phyloP scores from a whole-genome alignment of 1,140 invertebrate species.

The Pseudobourletiella spinata region DNA sequence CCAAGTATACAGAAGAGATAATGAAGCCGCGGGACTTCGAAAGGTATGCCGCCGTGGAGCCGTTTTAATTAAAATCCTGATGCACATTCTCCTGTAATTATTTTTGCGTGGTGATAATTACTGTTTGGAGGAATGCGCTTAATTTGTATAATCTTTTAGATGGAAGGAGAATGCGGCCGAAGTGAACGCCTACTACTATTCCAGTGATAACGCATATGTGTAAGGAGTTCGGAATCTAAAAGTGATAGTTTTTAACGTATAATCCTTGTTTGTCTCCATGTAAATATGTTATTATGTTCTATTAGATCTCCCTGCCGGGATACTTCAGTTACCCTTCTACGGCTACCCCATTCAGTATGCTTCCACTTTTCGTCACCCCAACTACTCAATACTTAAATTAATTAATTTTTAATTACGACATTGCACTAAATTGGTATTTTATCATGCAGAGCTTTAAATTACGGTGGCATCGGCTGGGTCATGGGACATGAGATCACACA shows the following conservation, averaged over 20 bases:
- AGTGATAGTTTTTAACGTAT: not conserved
- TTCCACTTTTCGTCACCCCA: too few relatives aligned
- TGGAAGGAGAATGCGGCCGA: slow-evolving; percentile 21
- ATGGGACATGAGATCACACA: slow-evolving; percentile 32
- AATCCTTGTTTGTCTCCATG: slow-evolving; percentile 3
- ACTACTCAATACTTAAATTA: too few relatives aligned
- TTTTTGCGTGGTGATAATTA: not conserved
- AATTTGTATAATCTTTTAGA: too few relatives aligned
- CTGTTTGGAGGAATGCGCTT: too few relatives aligned
- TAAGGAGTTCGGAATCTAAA: not conserved
- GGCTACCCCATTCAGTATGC: slow-evolving; percentile 43
- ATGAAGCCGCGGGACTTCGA: not conserved
- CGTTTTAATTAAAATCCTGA: not conserved
- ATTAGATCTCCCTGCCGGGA: slow-evolving; percentile 63
- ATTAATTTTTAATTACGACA: too few relatives aligned
- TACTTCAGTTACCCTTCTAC: slow-evolving; percentile 62
- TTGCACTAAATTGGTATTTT: too few relatives aligned
- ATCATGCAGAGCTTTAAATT: slow-evolving; percentile 32
- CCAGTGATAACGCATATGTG: slow-evolving; percentile 19
- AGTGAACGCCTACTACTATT: slow-evolving; percentile 24
- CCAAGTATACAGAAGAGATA: not conserved
- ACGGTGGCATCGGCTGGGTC: slow-evolving; percentile 28
- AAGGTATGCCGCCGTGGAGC: too few relatives aligned
- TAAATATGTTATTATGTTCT: slow-evolving; percentile 34
- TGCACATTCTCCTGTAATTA: not conserved